Percentiles rank a stretch among this genome's conserved stretches.
Conservation (phyloP, 1,140 invertebrate genomes). For the Coelopa frigida region DNA sequence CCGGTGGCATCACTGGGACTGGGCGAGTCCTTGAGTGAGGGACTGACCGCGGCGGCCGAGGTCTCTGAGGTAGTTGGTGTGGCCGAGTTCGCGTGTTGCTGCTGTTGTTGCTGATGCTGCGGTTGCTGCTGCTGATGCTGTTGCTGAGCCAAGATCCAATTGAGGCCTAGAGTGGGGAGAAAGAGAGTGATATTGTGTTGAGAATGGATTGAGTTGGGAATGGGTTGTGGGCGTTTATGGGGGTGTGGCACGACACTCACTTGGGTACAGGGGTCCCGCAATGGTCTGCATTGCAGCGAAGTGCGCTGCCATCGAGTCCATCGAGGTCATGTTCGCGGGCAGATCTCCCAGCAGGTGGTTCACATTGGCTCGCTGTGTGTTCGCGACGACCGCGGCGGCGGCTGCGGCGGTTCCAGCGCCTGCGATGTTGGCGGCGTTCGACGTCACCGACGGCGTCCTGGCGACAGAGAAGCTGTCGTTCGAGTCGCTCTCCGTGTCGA, state of each 20-base stretch:
- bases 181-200: slow-evolving; percentile 15
- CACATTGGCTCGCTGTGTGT: slow-evolving; percentile 13
- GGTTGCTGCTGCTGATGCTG: slow-evolving; percentile 22
- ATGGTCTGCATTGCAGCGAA: slow-evolving; percentile 22
- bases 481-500: slow-evolving; percentile 41
- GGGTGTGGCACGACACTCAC: no score
- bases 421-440: neutral
- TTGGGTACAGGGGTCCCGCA: slow-evolving; percentile 3
- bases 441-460: slow-evolving; percentile 15
- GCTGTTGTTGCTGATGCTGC: slow-evolving; percentile 14
- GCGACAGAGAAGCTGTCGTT: slow-evolving; percentile 27
- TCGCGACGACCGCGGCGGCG: slow-evolving; percentile 3
- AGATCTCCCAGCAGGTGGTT: slow-evolving; percentile 15
- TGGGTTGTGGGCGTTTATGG: neutral
- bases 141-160: no score
- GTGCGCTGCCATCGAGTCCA: slow-evolving; percentile 43
- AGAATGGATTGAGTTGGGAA: neutral
- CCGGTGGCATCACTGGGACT: slow-evolving; percentile 51
- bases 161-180: slow-evolving; percentile 22
- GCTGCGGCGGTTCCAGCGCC: slow-evolving; percentile 4
- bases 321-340: slow-evolving; percentile 40
- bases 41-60: slow-evolving; percentile 35
- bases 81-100: slow-evolving; percentile 29
- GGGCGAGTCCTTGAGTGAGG: slow-evolving; percentile 48
- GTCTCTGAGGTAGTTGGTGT: slow-evolving; percentile 43